These are phyloP conservation scores for Eleginops maclovinus DNA, from an alignment of 2,113 vertebrate genomes.

Conservation along the genomic window DNA sequence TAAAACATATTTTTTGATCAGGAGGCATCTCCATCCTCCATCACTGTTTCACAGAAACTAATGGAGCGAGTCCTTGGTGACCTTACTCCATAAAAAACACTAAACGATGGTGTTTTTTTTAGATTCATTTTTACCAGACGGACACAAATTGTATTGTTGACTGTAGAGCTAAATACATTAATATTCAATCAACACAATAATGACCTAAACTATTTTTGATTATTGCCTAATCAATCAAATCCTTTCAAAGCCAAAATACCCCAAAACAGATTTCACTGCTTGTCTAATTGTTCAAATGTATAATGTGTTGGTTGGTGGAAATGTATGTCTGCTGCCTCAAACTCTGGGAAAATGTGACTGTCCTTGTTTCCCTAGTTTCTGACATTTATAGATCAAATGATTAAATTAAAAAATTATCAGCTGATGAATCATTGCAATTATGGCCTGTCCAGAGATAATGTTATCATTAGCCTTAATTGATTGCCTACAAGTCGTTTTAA, in stretches of 20 bases:
- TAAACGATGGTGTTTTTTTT: too few species aligned
- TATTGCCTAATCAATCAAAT: not conserved
- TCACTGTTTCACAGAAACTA: not conserved
- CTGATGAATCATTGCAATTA: not conserved
- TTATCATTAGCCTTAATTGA: not conserved
- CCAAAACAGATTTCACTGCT: not conserved
- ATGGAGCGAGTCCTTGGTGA: too few species aligned
- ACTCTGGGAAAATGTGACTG: not conserved
- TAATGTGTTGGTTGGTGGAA: not conserved
- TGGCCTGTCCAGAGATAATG: not conserved
- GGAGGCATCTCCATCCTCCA: not conserved
- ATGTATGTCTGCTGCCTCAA: too few species aligned
- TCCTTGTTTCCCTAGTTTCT: not conserved
- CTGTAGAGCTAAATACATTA: not conserved
- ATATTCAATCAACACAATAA: not conserved
- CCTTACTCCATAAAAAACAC: too few species aligned
- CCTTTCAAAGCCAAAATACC: not conserved
- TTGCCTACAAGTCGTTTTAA: not conserved
- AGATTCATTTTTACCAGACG: too few species aligned
- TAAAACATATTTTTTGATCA: conserved; percentile 18
- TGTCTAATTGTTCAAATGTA: not conserved
- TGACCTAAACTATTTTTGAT: not conserved
- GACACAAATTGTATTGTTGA: too few species aligned
- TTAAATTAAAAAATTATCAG: not conserved
- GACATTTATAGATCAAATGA: not conserved